phyloP scores from a whole-genome alignment of 1,140 invertebrate genomes.

The Diprion similis region DNA sequence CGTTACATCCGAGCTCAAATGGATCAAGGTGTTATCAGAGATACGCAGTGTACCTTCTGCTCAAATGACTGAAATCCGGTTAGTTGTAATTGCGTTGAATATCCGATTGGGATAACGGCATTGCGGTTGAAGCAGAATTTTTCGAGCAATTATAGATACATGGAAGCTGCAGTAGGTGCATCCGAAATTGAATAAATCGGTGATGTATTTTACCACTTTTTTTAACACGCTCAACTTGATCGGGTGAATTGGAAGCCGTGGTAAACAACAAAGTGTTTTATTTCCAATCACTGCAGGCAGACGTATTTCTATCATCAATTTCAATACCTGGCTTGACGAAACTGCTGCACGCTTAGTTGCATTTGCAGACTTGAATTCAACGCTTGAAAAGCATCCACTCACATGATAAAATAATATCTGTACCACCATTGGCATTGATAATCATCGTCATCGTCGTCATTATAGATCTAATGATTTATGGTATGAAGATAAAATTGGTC shows the following conservation, averaged over 20 bases:
- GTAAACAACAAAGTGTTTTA: not conserved
- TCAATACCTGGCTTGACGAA: too few relatives aligned
- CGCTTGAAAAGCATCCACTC: too few relatives aligned
- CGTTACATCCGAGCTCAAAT: not conserved
- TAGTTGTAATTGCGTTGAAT: not conserved
- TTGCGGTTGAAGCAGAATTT: too few relatives aligned
- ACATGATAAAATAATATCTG: too few relatives aligned
- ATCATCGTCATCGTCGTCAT: too few relatives aligned
- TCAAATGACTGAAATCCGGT: not conserved
- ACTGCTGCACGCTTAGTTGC: too few relatives aligned
- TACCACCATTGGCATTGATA: too few relatives aligned
- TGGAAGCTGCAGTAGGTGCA: not conserved
- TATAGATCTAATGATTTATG: too few relatives aligned
- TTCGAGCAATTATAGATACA: not conserved
- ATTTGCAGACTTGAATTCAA: too few relatives aligned
- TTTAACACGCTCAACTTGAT: not conserved
- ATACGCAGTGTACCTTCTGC: not conserved
- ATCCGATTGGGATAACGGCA: not conserved
- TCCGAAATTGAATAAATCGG: not conserved
- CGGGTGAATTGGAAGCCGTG: not conserved
- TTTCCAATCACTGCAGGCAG: not conserved
- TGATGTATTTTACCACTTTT: not conserved
- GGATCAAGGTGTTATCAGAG: not conserved
- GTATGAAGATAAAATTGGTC: too few relatives aligned
- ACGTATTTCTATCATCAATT: too few relatives aligned